These are phyloP conservation scores for Scaptomyza montana DNA, from an alignment of 1,140 invertebrate species.

Conservation along the genomic window DNA sequence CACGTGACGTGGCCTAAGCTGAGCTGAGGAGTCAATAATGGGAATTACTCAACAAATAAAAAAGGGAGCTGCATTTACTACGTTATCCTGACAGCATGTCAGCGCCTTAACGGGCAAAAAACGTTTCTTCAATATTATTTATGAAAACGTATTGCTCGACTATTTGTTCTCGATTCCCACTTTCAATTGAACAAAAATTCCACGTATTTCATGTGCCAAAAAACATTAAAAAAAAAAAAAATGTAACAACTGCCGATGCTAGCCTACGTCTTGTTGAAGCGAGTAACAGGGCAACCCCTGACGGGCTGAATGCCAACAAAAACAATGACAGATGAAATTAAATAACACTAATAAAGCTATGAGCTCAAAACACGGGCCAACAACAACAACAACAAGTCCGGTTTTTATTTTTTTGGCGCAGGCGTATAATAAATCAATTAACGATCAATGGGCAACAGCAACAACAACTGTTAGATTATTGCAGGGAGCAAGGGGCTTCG, in stretches of 20 bases:
- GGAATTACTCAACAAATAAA: conserved; percentile 20
- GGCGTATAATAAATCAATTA: conserved; percentile 79
- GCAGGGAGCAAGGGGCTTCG: conserved; percentile 14
- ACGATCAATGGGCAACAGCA: conserved; percentile 41
- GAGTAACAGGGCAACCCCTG: conserved; percentile 33
- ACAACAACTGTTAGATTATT: conserved; percentile 50
- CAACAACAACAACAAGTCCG: not conserved
- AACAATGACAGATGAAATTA: conserved; percentile 62
- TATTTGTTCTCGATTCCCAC: conserved; percentile 13
- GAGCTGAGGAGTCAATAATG: conserved; percentile 35
- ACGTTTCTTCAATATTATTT: conserved; percentile 5
- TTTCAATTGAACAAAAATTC: conserved; percentile 25
- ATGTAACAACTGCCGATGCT: conserved; percentile 48
- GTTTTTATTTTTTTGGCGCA: conserved; percentile 51
- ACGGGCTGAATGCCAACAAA: not conserved
- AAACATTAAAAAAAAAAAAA: not conserved
- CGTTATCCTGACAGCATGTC: conserved; percentile 25
- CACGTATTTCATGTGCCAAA: conserved; percentile 57
- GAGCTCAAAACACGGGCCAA: conserved; percentile 18
- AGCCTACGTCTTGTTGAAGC: conserved; percentile 19
- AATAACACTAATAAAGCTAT: conserved; percentile 78
- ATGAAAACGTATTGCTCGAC: conserved; percentile 30
- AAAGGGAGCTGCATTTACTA: too few species aligned
- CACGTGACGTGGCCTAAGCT: conserved; percentile 25
- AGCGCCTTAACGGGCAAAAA: conserved; percentile 11